Percentiles rank a stretch among this genome's conserved stretches.
Conservation (phyloP, 2,113 vertebrate genomes). For the Takifugu flavidus region DNA sequence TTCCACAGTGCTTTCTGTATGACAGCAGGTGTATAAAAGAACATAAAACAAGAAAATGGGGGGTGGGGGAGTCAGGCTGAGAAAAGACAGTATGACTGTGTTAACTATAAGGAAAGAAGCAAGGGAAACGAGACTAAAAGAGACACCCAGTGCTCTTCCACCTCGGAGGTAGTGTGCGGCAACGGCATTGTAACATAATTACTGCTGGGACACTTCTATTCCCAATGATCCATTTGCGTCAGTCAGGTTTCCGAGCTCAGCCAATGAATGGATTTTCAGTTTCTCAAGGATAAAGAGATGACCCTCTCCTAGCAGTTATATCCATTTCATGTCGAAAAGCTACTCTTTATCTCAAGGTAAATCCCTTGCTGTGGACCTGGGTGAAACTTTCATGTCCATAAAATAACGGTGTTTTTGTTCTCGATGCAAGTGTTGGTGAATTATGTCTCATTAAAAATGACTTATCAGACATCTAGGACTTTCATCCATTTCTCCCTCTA, state of each 20-base stretch:
- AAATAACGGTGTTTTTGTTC: slow-evolving; percentile 46
- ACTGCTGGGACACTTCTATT: slow-evolving; percentile 83
- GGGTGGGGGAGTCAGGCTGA: slow-evolving; percentile 8
- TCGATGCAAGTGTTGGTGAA: slow-evolving; percentile 42
- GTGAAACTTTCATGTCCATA: slow-evolving; percentile 59
- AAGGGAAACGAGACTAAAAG: slow-evolving; percentile 71
- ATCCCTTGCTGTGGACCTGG: slow-evolving; percentile 59
- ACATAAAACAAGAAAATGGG: slow-evolving; percentile 23
- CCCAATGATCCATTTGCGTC: slow-evolving; percentile 85
- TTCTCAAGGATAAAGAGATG: slow-evolving; percentile 84
- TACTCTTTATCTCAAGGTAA: slow-evolving; percentile 63
- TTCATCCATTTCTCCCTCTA: slow-evolving; percentile 4
- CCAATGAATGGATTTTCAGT: slow-evolving; percentile 80
- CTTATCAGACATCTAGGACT: slow-evolving; percentile 14
- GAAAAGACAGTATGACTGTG: slow-evolving; percentile 45
- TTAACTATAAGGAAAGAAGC: slow-evolving; percentile 63
- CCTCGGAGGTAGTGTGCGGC: slow-evolving; percentile 73
- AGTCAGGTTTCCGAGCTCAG: slow-evolving; percentile 79
- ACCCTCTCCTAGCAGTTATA: slow-evolving; percentile 77
- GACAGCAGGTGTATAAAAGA: slow-evolving; percentile 34
- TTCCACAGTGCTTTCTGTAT: slow-evolving; percentile 42
- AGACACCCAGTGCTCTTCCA: slow-evolving; percentile 65
- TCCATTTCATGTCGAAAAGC: slow-evolving; percentile 73
- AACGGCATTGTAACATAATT: slow-evolving; percentile 82
- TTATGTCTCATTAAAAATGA: slow-evolving; percentile 58